phyloP scores from a whole-genome alignment of 2,888 invertebrate species.

The Flexamia atlantica region DNA sequence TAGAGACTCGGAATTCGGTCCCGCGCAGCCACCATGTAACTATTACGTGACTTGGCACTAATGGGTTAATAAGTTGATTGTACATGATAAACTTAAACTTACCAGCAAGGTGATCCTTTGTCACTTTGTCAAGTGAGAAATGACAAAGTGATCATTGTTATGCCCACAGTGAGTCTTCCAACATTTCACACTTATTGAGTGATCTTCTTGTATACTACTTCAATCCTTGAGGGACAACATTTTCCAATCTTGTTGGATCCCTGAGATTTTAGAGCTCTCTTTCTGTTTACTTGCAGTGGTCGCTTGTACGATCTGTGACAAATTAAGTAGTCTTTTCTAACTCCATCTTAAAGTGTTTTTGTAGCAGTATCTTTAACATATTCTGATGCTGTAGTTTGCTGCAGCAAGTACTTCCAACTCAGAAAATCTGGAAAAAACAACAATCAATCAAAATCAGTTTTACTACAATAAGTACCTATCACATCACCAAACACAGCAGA shows the following conservation, averaged over 20 bases:
- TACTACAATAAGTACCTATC: neutral
- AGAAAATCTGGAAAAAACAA: conserved; percentile 49
- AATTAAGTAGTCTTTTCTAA: conserved; percentile 18
- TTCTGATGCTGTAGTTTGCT: conserved; percentile 8
- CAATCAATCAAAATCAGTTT: conserved; percentile 24
- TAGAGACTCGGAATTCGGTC: too few species aligned
- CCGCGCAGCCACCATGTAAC: too few species aligned
- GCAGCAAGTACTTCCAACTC: conserved; percentile 39
- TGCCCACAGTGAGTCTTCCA: conserved; percentile 46
- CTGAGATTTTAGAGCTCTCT: conserved; percentile 33
- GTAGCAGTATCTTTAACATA: conserved; percentile 38
- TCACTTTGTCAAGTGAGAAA: conserved; percentile 30
- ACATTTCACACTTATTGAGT: conserved; percentile 17
- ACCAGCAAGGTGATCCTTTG: conserved; percentile 46
- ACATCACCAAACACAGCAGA: neutral
- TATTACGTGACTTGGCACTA: too few species aligned
- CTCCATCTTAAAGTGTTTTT: conserved; percentile 8
- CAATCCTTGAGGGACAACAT: conserved; percentile 49
- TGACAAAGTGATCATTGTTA: conserved; percentile 30
- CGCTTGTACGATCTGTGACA: conserved; percentile 23
- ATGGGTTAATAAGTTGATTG: neutral
- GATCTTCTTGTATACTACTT: conserved; percentile 41
- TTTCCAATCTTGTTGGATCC: conserved; percentile 36
- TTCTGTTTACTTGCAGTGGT: neutral
- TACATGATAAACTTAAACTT: conserved; percentile 42